Evolutionary conservation across 1,140 invertebrate species (phyloP), one percentile per base, ranked within the genome.

Genomic region (Bombyx mandarina): DNA sequence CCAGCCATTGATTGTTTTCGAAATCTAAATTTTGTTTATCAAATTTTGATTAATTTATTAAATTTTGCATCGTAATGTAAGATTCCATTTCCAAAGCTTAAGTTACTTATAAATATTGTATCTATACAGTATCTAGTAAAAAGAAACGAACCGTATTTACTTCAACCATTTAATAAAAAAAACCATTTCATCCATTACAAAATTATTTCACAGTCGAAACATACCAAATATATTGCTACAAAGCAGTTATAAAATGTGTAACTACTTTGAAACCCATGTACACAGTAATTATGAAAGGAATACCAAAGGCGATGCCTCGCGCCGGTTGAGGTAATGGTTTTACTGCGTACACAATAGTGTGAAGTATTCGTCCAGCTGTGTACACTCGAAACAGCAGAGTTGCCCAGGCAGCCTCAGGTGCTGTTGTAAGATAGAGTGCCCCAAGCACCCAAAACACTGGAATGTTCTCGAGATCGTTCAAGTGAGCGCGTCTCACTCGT

Each of bases 401-500:
- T 2, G 93, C 92, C 52, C 86, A 73, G 8, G 66, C 65, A 3
- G 78, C 67, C 26, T 75, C 67, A 0, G 93, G 93, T 43, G 86
- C 86, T 0, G 92, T 93, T 0, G 90, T 76, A 12, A 93, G 73
- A 69, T 93, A 94, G 12, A 93, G 66, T 1, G 90, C 88, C 7
- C 88, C 91, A 12, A 92, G 75, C 5, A 93, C 70, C 66, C 93
- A 89, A 69, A 94, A 95, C 3, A 91, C 82, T 0, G 91, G 87
- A 56, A 94, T 93, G 71, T 94, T 95, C 81, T 95, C 94, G 66
- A 94, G 70, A 69, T 95, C 94, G 72, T 95, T 95, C 52, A 92
- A 75, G 75, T 94, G 93, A 49, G 92, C 93, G 60, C 93, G 77
- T 18, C 88, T 70, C 10, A 88, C 71, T 48, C 90, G 79, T 71